These are phyloP conservation scores for Argopecten irradians DNA, from an alignment of 1,140 invertebrate species.

Conservation along the genomic window DNA sequence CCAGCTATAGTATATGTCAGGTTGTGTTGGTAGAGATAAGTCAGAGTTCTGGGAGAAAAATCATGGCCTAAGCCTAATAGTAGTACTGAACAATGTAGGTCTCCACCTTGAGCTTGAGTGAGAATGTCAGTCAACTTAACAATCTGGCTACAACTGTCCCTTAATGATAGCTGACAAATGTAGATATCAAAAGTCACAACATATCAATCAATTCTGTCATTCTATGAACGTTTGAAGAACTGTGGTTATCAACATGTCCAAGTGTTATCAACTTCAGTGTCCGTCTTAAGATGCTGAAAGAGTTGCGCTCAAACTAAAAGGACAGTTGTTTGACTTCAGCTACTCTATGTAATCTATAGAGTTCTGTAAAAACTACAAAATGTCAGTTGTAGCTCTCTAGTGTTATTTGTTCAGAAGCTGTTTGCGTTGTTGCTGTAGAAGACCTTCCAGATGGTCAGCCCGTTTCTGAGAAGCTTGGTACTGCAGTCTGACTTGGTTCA, in stretches of 20 bases:
- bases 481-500: slow-evolving; percentile 73
- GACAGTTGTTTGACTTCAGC: not conserved
- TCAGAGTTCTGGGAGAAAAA: too few relatives aligned
- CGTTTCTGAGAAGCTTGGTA: slow-evolving; percentile 76
- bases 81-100: too few relatives aligned
- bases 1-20: too few relatives aligned
- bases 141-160: too few relatives aligned
- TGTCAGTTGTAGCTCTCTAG: not conserved
- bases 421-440: slow-evolving; percentile 76
- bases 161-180: too few relatives aligned
- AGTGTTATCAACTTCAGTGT: not conserved
- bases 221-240: too few relatives aligned
- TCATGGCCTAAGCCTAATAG: too few relatives aligned
- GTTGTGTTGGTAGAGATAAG: too few relatives aligned
- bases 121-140: too few relatives aligned
- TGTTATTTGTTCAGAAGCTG: slow-evolving; percentile 67
- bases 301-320: not conserved
- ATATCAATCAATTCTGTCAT: too few relatives aligned
- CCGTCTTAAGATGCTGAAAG: not conserved
- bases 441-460: slow-evolving; percentile 76
- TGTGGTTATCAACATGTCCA: not conserved
- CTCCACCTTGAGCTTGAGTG: too few relatives aligned
- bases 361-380: not conserved
- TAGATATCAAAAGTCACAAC: too few relatives aligned
- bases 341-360: not conserved